These are phyloP conservation scores for Melanophora roralis DNA, from an alignment of 2,888 invertebrate species.

Conservation along the genomic window DNA sequence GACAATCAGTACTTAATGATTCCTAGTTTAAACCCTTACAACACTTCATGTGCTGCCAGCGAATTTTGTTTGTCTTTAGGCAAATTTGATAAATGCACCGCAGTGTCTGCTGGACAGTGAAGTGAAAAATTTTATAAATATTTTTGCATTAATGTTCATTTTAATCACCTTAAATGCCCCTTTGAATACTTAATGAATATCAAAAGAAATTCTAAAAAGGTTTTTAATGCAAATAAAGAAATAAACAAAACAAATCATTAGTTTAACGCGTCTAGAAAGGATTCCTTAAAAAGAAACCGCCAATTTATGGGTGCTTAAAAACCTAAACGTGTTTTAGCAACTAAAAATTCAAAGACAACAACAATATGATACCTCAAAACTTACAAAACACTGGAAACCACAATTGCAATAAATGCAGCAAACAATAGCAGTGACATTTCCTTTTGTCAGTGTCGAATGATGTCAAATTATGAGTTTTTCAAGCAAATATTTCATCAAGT, in stretches of 20 bases:
- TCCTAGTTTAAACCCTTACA: background rate
- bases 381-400: background rate
- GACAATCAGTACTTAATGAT: constrained; percentile 31
- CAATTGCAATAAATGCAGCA: constrained; percentile 9
- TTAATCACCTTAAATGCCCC: constrained; percentile 61
- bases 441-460: constrained; percentile 65
- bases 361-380: background rate
- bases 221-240: constrained; percentile 6
- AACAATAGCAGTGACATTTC: constrained; percentile 63
- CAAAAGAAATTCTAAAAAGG: constrained; percentile 43
- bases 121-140: constrained; percentile 24
- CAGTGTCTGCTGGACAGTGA: constrained; percentile 41
- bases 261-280: constrained; percentile 33
- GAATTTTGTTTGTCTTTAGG: background rate
- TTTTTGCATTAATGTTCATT: constrained; percentile 54
- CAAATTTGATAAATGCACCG: constrained; percentile 59
- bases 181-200: constrained; percentile 56
- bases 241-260: background rate
- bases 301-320: constrained; percentile 61
- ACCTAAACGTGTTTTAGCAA: constrained; percentile 55
- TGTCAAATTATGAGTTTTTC: constrained; percentile 62
- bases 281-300: constrained; percentile 60
- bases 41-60: too few relatives aligned
- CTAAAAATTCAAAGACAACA: constrained; percentile 26
- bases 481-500: constrained; percentile 55